Evolutionary conservation across 2,888 invertebrate species (phyloP), one percentile per base, ranked within the genome.

Genomic region (Eupeodes latifasciatus): DNA sequence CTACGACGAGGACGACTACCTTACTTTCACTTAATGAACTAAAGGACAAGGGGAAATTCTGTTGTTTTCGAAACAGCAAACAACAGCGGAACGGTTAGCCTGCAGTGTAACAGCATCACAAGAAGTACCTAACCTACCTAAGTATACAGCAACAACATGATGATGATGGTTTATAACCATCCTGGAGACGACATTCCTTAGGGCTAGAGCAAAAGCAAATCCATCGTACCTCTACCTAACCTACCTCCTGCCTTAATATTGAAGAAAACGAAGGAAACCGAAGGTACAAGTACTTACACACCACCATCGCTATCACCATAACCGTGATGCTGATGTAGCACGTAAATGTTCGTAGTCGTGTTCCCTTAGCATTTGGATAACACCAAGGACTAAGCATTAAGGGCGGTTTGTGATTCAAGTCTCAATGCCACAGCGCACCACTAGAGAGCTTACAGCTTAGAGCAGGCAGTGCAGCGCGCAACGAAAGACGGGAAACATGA

Each of bases 241-340:
- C 40, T 40, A 40, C 40, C 40, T 40, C 6, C 40, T 40, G 0
- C 9, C 40, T 9, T 9, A 5, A 27, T 40, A 9, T 40, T 40
- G 67, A 81, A 67, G 44, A 62, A 76, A 62, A 19, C 12, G 10
- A 76, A 44, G 62, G 27, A 5, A 49, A 66, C 49, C 66, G 27
- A 40, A 66, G 66, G 66, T 57, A 62, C 79, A 74, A 74, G 74
- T 84, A 84, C 75, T 75, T 80, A 71, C 69, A 71, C 69, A 69
- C 66, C 75, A 64, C 40, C 40, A 5, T 40, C 6, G 9, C 5
- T 9, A 40, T 40, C 40, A 9, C 40, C 40, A 40, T 40, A 2
- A 9, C 9, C 40, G 9, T 40, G 6, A 9, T 40, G 40, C 5
- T 71, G 51, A 66, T 75, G 67, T 55, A 80, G 72, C 75, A 84